Percentiles rank a stretch among this genome's conserved stretches.
Evolutionary conservation across 2,888 invertebrate species (phyloP).

Genomic region (Erebia ligea): DNA sequence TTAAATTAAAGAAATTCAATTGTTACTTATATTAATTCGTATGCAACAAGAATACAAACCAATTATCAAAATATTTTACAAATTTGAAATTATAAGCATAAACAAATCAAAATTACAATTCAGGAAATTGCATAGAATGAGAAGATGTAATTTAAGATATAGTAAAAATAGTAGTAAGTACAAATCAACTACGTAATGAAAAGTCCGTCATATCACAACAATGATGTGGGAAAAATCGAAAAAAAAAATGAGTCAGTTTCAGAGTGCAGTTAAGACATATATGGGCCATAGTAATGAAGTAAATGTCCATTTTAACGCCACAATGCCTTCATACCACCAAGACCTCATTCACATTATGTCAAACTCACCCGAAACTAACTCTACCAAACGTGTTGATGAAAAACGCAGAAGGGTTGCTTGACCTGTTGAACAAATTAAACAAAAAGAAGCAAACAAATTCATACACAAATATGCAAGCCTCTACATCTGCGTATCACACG

Average conservation of each 20-base stretch:
- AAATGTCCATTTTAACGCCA: constrained; percentile 73
- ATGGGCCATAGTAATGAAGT: constrained; percentile 68
- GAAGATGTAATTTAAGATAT: constrained; percentile 20
- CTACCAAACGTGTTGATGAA: constrained; percentile 88
- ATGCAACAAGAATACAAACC: constrained; percentile 1
- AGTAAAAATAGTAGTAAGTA: constrained; percentile 22
- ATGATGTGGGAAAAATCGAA: constrained; percentile 38
- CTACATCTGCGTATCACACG: constrained; percentile 62
- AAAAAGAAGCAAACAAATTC: constrained; percentile 74
- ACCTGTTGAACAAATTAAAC: constrained; percentile 87
- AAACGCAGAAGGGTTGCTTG: constrained; percentile 87
- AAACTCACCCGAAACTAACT: constrained; percentile 89
- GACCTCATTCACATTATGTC: constrained; percentile 78
- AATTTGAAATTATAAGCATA: constrained; percentile 10
- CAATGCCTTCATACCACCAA: constrained; percentile 81
- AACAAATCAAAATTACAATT: constrained; percentile 10
- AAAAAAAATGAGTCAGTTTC: constrained; percentile 72
- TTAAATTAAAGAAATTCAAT: constrained; percentile 6
- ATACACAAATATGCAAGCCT: constrained; percentile 70
- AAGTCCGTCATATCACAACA: constrained; percentile 25
- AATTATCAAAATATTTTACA: constrained; percentile 4
- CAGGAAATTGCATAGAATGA: constrained; percentile 6
- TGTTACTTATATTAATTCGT: background rate
- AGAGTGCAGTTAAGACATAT: constrained; percentile 77
- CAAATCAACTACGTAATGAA: constrained; percentile 21